Evolutionary conservation across 2,113 vertebrate species (phyloP).

Genomic region (Cebus imitator): DNA sequence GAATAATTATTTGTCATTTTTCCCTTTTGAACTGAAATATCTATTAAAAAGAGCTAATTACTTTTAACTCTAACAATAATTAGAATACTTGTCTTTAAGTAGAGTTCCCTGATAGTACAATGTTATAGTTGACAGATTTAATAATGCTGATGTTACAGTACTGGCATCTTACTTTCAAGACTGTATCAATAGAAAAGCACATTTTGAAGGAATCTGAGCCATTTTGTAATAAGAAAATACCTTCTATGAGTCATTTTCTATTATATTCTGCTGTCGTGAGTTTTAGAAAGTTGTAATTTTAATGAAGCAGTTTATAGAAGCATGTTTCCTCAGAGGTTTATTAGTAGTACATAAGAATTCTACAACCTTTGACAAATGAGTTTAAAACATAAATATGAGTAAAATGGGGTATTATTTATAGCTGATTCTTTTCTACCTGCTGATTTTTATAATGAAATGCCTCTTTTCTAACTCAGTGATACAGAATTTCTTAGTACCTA

Average conservation of each 20-base stretch:
- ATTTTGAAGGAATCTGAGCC: conserved; percentile 11
- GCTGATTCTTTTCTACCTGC: background rate
- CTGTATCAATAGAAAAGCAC: background rate
- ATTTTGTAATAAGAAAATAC: background rate
- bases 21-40: background rate
- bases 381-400: background rate
- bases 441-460: background rate
- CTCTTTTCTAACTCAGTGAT: background rate
- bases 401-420: background rate
- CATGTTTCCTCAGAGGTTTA: background rate
- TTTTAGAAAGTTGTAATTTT: conserved; percentile 35
- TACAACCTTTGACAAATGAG: background rate
- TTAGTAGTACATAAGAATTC: background rate
- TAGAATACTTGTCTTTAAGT: background rate
- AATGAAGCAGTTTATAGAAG: background rate
- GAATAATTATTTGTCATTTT: background rate
- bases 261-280: background rate
- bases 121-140: background rate
- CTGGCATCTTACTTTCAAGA: background rate
- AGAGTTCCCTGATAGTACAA: background rate
- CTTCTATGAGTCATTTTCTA: background rate
- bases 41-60: background rate
- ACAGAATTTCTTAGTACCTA: background rate
- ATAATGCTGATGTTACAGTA: background rate
- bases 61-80: background rate